Base-by-base conservation (phyloP, 2,797 vertebrate species). In the Nannoperca obscura region DNA sequence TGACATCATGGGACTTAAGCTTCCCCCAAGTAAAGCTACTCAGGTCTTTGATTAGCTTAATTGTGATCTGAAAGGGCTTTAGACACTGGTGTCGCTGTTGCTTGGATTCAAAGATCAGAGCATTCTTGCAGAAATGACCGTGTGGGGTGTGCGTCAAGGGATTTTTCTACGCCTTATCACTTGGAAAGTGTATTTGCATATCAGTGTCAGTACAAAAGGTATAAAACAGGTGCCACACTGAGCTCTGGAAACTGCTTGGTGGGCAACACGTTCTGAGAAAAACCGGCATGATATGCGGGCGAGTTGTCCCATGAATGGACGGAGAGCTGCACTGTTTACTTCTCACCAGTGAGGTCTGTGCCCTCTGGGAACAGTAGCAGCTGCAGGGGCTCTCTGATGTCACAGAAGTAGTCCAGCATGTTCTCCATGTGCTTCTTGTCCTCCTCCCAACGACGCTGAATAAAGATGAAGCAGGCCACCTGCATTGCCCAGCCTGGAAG, bases 351-450 rank as follows among this genome's bases (percentile, higher is more conserved):
- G 74, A 99, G 97, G 92, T 99, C 98, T 27, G 98, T 99, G 88
- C 98, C 98, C 92, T 99, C 98, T 0, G 98, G 98, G 90, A 99
- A 99, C 84, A 99, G 94, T 44, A 99, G 97, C 76, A 99, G 97
- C 87, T 99, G 98, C 32, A 99, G 92, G 0, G 97, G 98, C 79
- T 99, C 97, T 78, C 34, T 96, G 91, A 98, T 99, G 88, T 97
- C 96, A 90, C 98, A 99, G 91, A 99, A 98, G 93, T 99, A 99
- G 92, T 97, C 94, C 91, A 99, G 94, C 97, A 99, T 98, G 86
- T 96, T 95, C 93, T 95, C 96, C 91, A 99, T 93, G 92, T 99
- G 98, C 71, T 83, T 93, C 89, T 95, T 97, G 91, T 99, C 98
- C 20, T 96, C 93, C 80, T 98, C 97, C 98, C 98, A 99, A 57